A percentile compares a stretch with the other conserved stretches of the same genome.
Evolutionary conservation across 1,140 invertebrate genomes (phyloP).

Genomic region (Penaeus japonicus): DNA sequence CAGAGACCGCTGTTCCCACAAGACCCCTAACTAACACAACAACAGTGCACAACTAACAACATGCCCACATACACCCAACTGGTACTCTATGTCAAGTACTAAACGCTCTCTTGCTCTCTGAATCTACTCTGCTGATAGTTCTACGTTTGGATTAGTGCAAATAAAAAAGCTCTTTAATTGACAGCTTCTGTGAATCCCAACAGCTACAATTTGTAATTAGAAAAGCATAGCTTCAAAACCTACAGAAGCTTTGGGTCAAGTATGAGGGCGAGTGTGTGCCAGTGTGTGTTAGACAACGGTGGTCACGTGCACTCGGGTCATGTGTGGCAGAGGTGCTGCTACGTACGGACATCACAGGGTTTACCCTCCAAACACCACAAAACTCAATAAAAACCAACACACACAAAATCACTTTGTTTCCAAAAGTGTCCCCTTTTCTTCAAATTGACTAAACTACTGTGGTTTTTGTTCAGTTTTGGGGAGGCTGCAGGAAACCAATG

Average conservation of each 20-base stretch:
- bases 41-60: slow-evolving; percentile 47
- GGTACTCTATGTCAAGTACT: background rate
- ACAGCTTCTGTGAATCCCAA: slow-evolving; percentile 47
- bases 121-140: slow-evolving; percentile 33
- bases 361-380: slow-evolving; percentile 46
- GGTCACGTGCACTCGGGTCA: slow-evolving; percentile 52
- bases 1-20: slow-evolving; percentile 48
- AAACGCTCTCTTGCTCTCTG: slow-evolving; percentile 31
- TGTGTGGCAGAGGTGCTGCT: slow-evolving; percentile 56
- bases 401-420: slow-evolving; percentile 37
- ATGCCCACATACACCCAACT: slow-evolving; percentile 55
- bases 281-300: slow-evolving; percentile 48
- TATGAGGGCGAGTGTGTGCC: slow-evolving; percentile 51
- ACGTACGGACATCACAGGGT: slow-evolving; percentile 50
- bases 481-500: slow-evolving; percentile 50
- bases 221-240: slow-evolving; percentile 50
- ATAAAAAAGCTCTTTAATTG: slow-evolving; percentile 43
- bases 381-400: slow-evolving; percentile 53
- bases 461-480: slow-evolving; percentile 55
- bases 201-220: slow-evolving; percentile 43
- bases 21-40: slow-evolving; percentile 54
- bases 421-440: slow-evolving; percentile 41
- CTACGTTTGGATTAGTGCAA: slow-evolving; percentile 56
- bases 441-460: background rate
- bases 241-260: slow-evolving; percentile 49